phyloP scores from a whole-genome alignment of 2,888 invertebrate genomes.

The Laothoe populi region DNA sequence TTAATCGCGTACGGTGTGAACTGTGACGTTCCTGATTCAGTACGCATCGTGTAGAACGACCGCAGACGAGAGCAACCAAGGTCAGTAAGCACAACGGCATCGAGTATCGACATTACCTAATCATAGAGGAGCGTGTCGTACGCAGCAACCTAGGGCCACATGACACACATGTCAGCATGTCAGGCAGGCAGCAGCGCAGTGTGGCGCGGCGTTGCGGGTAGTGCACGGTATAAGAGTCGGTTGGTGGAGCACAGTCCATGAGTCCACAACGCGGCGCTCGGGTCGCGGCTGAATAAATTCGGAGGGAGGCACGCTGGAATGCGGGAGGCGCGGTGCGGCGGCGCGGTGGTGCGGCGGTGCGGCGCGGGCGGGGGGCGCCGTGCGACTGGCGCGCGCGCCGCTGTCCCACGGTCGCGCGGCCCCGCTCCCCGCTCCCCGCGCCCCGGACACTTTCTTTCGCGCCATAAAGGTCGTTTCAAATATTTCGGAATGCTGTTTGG shows the following conservation, averaged over 20 bases:
- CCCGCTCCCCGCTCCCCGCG: slow-evolving; percentile 81
- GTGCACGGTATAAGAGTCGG: slow-evolving; percentile 31
- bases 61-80: not conserved
- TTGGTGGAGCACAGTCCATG: slow-evolving; percentile 34
- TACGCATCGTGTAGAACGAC: not conserved
- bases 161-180: not conserved
- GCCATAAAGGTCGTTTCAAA: slow-evolving; percentile 85
- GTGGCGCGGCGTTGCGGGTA: slow-evolving; percentile 27
- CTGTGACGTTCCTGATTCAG: not conserved
- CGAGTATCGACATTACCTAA: not conserved
- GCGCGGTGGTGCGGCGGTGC: slow-evolving; percentile 62
- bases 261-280: slow-evolving; percentile 41
- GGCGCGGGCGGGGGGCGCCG: slow-evolving; percentile 73
- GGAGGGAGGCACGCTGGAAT: slow-evolving; percentile 81
- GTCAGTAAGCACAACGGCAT: too few relatives aligned
- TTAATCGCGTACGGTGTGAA: not conserved
- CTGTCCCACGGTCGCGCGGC: slow-evolving; percentile 88
- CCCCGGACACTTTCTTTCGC: slow-evolving; percentile 82
- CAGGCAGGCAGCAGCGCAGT: not conserved
- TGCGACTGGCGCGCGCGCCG: slow-evolving; percentile 85
- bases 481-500: slow-evolving; percentile 84
- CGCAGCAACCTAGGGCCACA: not conserved
- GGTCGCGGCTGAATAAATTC: slow-evolving; percentile 82
- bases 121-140: not conserved
- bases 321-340: slow-evolving; percentile 66